Evolutionary conservation across 2,888 invertebrate genomes (phyloP), one percentile per base, ranked within the genome.

Genomic region (Microplitis manilae): DNA sequence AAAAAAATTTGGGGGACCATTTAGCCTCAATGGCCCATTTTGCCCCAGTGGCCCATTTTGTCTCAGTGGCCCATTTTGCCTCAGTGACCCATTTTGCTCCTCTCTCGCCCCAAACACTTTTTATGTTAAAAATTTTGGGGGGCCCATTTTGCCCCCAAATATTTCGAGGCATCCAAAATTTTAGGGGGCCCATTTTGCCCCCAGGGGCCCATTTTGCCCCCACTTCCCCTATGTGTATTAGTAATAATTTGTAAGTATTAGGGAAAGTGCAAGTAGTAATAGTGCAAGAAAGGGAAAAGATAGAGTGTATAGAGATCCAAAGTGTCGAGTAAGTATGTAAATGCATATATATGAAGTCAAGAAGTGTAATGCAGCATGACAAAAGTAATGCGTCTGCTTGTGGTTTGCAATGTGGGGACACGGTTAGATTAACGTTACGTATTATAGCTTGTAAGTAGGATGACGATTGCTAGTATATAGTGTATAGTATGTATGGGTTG

Each of bases 341-440:
- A 50, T 50, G 8, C 13, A 17, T 59, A 68, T 13, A 20, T 39
- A 50, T 15, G 17, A 15, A 68, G 15, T 73, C 68, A 17, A 60
- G 62, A 68, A 61, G 73, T 69, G 76, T 78, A 78, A 80, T 75
- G 80, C 69, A 20, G 78, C 77, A 75, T 78, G 80, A 77, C 77
- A 78, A 73, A 77, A 77, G 75, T 80, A 75, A 79, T 73, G 76
- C 59, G 74, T 74, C 71, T 79, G 76, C 71, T 72, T 67, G 39
- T 5, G 20, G 4, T 60, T 5, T 30, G 13, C 64, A 40, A 60
- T 60, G 17, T 30, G 6, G 30, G 30, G 30, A 5, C 9, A 68
- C 15, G 38, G 17, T 68, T 40, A 20, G 64, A 61, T 62, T 20
- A 62, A 41, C 20, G 62, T 17, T 8, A 64, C 62, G 40, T 39